A percentile compares a stretch with the other conserved stretches of the same genome.
These are phyloP conservation scores for Papilio aristodemus DNA, from an alignment of 1,140 invertebrate species.

Conservation along the genomic window DNA sequence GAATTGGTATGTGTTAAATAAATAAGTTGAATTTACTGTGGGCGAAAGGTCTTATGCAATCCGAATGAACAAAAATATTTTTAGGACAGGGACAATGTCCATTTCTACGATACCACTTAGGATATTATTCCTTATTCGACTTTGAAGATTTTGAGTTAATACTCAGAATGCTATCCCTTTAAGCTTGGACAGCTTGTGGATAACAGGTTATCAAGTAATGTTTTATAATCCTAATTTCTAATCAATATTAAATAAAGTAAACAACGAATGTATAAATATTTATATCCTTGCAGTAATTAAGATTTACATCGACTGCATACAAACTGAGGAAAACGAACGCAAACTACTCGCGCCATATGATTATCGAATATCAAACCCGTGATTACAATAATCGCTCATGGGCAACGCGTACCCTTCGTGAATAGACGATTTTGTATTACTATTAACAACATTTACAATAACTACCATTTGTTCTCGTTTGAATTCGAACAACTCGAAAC, in stretches of 20 bases:
- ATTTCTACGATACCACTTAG: too few species aligned
- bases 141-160: too few species aligned
- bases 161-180: too few species aligned
- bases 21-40: too few species aligned
- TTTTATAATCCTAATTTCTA: not conserved
- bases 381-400: constrained; percentile 47
- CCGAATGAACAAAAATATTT: too few species aligned
- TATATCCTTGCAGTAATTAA: constrained; percentile 36
- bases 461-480: constrained; percentile 17
- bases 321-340: constrained; percentile 42
- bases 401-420: constrained; percentile 44
- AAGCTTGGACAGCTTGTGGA: not conserved
- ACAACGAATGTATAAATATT: constrained; percentile 7
- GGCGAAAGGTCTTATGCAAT: too few species aligned
- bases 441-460: constrained; percentile 21
- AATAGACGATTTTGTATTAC: constrained; percentile 14
- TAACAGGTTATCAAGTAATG: not conserved
- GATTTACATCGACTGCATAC: constrained; percentile 46
- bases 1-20: too few species aligned
- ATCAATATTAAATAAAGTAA: constrained; percentile 1
- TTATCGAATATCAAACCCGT: constrained; percentile 47
- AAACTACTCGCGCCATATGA: constrained; percentile 36
- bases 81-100: too few species aligned
- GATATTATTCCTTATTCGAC: too few species aligned
- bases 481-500: constrained; percentile 1